phyloP scores from a whole-genome alignment of 2,113 vertebrate species.

The Otus sunia region DNA sequence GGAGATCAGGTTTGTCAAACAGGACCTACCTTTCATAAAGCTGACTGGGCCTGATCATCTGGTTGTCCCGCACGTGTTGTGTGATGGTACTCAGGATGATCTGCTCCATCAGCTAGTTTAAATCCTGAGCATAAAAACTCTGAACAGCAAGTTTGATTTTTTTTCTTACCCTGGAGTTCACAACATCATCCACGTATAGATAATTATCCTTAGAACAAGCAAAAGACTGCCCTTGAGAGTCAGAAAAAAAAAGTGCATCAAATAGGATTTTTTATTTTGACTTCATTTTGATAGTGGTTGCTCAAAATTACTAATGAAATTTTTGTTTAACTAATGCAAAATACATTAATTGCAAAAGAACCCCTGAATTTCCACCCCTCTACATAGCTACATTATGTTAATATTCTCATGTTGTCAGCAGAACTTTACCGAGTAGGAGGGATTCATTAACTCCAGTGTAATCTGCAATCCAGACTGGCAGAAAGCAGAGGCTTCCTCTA shows the following conservation, averaged over 20 bases:
- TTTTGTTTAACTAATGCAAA: background rate
- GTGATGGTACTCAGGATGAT: no score
- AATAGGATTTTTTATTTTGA: background rate
- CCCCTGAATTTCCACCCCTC: background rate
- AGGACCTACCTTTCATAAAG: no score
- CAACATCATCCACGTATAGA: background rate
- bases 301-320: background rate
- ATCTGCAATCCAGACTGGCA: conserved; percentile 31
- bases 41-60: no score
- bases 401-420: conserved; percentile 33
- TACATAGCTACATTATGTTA: background rate
- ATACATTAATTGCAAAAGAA: background rate
- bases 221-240: background rate
- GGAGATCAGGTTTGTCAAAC: no score
- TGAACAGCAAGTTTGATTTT: background rate
- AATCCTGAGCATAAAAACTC: background rate
- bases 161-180: background rate
- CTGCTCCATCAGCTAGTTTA: background rate
- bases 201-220: background rate
- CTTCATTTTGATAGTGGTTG: background rate
- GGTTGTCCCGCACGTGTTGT: no score
- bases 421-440: background rate
- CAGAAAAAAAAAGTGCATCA: background rate
- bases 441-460: conserved; percentile 41
- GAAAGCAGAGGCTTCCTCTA: background rate